Evolutionary conservation across 2,888 invertebrate species (phyloP), one percentile per base, ranked within the genome.

Genomic region (Drosophila koepferae): DNA sequence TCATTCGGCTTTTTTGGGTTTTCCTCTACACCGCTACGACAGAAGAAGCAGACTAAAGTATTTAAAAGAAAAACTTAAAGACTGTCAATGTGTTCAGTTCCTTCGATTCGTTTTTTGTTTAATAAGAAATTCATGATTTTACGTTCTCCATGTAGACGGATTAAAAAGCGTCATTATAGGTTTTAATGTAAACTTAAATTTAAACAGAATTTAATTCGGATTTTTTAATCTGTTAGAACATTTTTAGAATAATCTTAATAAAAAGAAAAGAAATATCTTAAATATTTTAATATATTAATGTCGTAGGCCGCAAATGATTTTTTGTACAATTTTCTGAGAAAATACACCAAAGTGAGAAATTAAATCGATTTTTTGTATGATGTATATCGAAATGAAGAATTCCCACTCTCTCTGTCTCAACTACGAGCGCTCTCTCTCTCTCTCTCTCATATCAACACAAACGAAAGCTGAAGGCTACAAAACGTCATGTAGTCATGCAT

Each of bases 391-490:
- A 9, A 43, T 18, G 20, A 6, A 3, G 44, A 20, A 38, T 14
- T 34, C 14, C 36, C 58, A 28, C 2, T 31, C 14, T 18, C 8
- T 44, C 3, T 8, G 18, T 10, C 10, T 43, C 18, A 18, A 43
- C 43, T 43, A 18, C 5, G 5, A 12, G 12, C 10, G 0, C 10
- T 18, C 40, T 41, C 40, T 40, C n/a, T 18, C 9, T 41, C 2
- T 34, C 6, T 43, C 55, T 59, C 74, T 90, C 86, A 89, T 86
- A 81, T 90, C 90, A 83, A 86, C 86, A 89, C 89, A 89, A 72
- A 59, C 56, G 54, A 87, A 82, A 67, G 66, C 40, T 65, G 38
- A 69, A 28, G 66, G 79, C 59, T 46, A 65, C 16, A 36, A 43
- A 55, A 58, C 58, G 56, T 38, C 40, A 38, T 61, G 46, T 59